Conservation (phyloP, 2,888 invertebrate species). For the Pseudolycoriella hygida region DNA sequence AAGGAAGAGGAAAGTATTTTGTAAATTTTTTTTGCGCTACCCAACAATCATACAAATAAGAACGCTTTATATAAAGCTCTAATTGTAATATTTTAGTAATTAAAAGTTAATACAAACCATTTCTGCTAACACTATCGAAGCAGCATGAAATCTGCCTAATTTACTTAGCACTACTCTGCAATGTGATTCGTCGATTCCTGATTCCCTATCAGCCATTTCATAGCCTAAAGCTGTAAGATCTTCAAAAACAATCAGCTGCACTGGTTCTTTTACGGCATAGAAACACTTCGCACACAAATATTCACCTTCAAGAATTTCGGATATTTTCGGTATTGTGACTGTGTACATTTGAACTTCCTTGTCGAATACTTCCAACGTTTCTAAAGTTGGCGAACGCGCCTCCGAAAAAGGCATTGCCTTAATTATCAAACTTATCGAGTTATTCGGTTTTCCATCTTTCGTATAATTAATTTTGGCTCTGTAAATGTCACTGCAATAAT, state of each 20-base stretch:
- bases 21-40: no score
- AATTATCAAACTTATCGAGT: slow-evolving; percentile 19
- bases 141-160: slow-evolving; percentile 35
- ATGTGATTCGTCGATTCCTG: slow-evolving; percentile 34
- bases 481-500: slow-evolving; percentile 26
- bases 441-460: slow-evolving; percentile 17
- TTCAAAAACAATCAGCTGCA: slow-evolving; percentile 28
- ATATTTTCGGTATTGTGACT: slow-evolving; percentile 12
- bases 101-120: slow-evolving; percentile 24
- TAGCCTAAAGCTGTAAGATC: slow-evolving; percentile 33
- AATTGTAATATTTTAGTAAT: no score
- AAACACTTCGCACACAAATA: slow-evolving; percentile 11
- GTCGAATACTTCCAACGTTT: slow-evolving; percentile 12
- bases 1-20: no score
- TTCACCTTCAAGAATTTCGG: slow-evolving; percentile 8
- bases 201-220: slow-evolving; percentile 31
- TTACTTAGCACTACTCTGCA: slow-evolving; percentile 30
- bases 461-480: slow-evolving; percentile 15
- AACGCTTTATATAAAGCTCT: no score
- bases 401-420: slow-evolving; percentile 12
- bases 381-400: slow-evolving; percentile 8
- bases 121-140: slow-evolving; percentile 33
- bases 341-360: slow-evolving; percentile 15
- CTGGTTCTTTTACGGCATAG: slow-evolving; percentile 5
- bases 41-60: no score